Percentiles rank a stretch among this genome's conserved stretches.
Conservation (phyloP, 2,797 vertebrate species). For the Oryzias dopingdopingensis region DNA sequence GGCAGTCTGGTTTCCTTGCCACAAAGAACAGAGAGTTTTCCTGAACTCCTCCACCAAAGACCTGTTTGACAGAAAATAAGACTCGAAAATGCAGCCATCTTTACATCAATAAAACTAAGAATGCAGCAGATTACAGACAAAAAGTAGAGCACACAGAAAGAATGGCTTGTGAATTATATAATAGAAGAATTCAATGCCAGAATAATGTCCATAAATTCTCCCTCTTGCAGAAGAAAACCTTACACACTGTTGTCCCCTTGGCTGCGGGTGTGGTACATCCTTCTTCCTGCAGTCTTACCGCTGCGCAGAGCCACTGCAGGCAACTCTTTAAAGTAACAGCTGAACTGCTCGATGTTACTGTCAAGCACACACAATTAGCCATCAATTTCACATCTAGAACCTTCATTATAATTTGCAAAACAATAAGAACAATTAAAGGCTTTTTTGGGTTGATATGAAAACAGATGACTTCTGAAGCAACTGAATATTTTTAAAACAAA, state of each 20-base stretch:
- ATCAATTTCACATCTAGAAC: not conserved
- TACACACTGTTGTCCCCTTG: slow-evolving; percentile 97
- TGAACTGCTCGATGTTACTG: slow-evolving; percentile 98
- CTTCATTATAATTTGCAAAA: no score
- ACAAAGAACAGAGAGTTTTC: slow-evolving; percentile 96
- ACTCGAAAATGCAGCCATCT: slow-evolving; percentile 19
- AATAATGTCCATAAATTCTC: slow-evolving; percentile 29
- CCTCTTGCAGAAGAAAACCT: slow-evolving; percentile 73
- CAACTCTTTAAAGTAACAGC: slow-evolving; percentile 97
- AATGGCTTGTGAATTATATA: not conserved
- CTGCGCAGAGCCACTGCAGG: slow-evolving; percentile 95
- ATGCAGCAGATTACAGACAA: not conserved
- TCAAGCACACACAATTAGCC: slow-evolving; percentile 34
- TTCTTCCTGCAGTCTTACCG: slow-evolving; percentile 93
- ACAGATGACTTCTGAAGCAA: no score
- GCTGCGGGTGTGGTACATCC: slow-evolving; percentile 97
- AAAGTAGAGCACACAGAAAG: not conserved
- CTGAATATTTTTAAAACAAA: no score
- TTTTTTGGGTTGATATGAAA: no score
- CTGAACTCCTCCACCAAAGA: slow-evolving; percentile 98
- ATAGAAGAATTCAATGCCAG: slow-evolving; percentile 9
- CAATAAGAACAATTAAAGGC: no score
- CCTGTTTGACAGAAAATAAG: slow-evolving; percentile 65
- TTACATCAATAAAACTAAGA: not conserved
- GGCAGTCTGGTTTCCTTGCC: slow-evolving; percentile 95